Conservation (phyloP, 2,113 vertebrate species). For the Oreochromis aureus region DNA sequence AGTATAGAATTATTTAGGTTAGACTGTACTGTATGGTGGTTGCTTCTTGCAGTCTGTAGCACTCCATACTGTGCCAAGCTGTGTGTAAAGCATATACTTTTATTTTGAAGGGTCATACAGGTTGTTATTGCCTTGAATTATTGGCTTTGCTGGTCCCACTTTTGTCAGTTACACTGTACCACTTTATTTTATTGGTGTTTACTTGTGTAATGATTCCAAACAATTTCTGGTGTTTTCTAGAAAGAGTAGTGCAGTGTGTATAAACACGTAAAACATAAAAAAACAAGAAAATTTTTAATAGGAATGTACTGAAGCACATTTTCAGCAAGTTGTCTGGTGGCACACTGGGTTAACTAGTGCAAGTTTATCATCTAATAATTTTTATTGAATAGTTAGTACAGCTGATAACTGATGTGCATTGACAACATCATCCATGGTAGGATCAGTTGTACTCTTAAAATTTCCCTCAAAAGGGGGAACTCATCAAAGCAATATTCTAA, state of each 20-base stretch:
- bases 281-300: not conserved
- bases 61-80: not conserved
- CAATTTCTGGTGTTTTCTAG: too few species aligned
- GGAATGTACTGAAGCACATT: not conserved
- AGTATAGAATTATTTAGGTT: not conserved
- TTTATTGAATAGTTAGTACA: not conserved
- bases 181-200: not conserved
- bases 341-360: rapidly evolving
- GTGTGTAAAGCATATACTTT: not conserved
- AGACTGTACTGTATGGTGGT: not conserved
- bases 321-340: not conserved
- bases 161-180: not conserved
- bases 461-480: not conserved
- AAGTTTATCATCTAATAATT: not conserved
- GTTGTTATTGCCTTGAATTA: not conserved
- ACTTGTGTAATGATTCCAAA: not conserved
- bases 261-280: not conserved
- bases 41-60: not conserved
- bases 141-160: not conserved
- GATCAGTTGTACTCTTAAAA: not conserved
- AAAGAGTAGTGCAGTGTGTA: too few species aligned
- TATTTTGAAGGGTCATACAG: not conserved
- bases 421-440: not conserved
- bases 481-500: not conserved
- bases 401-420: not conserved